Percentiles rank a stretch among this genome's conserved stretches.
Conservation (phyloP, 2,888 invertebrate genomes). For the Troides aeacus region DNA sequence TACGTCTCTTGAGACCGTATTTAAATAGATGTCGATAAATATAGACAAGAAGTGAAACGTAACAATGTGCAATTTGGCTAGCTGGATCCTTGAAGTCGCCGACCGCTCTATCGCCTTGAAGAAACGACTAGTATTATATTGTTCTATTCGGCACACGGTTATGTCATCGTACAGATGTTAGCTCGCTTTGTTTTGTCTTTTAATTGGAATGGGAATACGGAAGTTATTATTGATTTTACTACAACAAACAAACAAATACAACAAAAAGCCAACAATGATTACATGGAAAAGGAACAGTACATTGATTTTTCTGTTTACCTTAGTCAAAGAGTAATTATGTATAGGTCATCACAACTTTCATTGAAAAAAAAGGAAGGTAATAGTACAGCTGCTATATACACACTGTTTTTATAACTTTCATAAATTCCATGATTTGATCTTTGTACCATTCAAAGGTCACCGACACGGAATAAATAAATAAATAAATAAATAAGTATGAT, state of each 20-base stretch:
- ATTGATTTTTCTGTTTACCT: no score
- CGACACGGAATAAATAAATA: neutral
- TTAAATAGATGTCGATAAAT: conserved; percentile 14
- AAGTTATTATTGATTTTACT: conserved; percentile 8
- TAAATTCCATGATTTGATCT: neutral
- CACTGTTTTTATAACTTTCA: neutral
- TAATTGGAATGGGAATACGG: conserved; percentile 8
- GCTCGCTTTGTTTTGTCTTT: conserved; percentile 4
- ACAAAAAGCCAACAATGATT: neutral
- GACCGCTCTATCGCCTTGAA: conserved; percentile 66
- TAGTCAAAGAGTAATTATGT: no score
- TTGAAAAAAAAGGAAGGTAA: no score
- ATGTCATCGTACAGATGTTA: conserved; percentile 30
- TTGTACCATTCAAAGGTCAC: neutral
- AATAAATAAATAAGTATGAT: neutral
- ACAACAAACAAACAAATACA: neutral
- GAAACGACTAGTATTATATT: conserved; percentile 55
- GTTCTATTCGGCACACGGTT: conserved; percentile 32
- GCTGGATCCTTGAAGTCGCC: conserved; percentile 41
- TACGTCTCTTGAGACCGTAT: neutral
- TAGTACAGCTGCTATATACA: no score
- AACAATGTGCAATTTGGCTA: conserved; percentile 29
- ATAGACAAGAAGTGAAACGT: conserved; percentile 25
- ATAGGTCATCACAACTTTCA: no score
- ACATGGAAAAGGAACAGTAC: neutral